These are phyloP conservation scores for Pteria penguin DNA, from an alignment of 2,888 invertebrate species.

Conservation along the genomic window DNA sequence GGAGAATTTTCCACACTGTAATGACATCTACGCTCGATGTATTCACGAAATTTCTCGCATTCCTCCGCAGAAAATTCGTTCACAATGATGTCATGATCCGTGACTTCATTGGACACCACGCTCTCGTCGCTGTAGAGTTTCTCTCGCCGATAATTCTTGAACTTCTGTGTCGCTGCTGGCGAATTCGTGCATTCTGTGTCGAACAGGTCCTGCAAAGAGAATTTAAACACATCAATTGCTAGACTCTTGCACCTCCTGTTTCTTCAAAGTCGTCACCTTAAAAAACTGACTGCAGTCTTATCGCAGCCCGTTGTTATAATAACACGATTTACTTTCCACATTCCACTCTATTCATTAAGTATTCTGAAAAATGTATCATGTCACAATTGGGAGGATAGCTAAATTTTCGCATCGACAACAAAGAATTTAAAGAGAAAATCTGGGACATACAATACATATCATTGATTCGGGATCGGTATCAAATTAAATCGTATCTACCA, in stretches of 20 bases:
- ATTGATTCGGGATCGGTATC: not conserved
- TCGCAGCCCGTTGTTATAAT: not conserved
- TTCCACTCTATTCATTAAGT: not conserved
- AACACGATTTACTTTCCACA: not conserved
- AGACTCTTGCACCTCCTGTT: too few species aligned
- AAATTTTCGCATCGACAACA: not conserved
- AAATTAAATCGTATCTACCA: not conserved
- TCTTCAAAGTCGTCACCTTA: not conserved
- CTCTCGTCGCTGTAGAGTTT: constrained; percentile 72
- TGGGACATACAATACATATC: not conserved
- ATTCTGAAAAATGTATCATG: not conserved
- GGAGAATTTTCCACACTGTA: constrained; percentile 51
- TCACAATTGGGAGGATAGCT: not conserved
- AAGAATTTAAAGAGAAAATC: not conserved
- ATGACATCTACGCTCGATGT: constrained; percentile 71
- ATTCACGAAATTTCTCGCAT: constrained; percentile 74
- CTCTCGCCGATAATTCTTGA: constrained; percentile 22
- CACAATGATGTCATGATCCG: constrained; percentile 49
- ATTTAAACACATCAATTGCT: not conserved
- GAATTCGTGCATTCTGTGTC: constrained; percentile 70
- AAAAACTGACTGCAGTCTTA: not conserved
- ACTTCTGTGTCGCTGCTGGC: constrained; percentile 41
- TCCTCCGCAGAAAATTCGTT: constrained; percentile 72
- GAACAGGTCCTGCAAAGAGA: constrained; percentile 69
- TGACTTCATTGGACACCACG: constrained; percentile 66